Evolutionary conservation across 53 echinoderm and acorn worm species (phyloP).

Genomic region (Henricia sp.): DNA sequence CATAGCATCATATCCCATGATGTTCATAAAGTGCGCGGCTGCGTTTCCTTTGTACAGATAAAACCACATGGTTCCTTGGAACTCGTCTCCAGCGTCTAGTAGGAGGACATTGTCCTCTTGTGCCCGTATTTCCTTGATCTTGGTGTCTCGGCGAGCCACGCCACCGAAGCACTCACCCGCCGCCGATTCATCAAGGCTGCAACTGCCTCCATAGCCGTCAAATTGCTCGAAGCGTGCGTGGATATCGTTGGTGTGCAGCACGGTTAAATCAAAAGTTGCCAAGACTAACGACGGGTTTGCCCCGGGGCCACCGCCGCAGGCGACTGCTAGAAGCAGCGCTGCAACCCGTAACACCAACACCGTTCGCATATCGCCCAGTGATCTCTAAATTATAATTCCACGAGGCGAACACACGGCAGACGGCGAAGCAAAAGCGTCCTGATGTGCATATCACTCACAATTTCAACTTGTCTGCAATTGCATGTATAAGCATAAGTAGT

Average conservation of each 20-base stretch:
- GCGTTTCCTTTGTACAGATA: slow-evolving; percentile 76
- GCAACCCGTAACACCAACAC: background rate
- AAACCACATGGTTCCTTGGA: slow-evolving; percentile 93
- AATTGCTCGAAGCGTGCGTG: slow-evolving; percentile 83
- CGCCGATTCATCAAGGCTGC: slow-evolving; percentile 58
- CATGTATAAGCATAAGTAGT: background rate
- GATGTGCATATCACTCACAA: background rate
- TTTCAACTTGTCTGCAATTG: background rate
- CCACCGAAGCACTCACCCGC: slow-evolving; percentile 85
- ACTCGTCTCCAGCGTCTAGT: slow-evolving; percentile 90
- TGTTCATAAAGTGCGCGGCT: slow-evolving; percentile 85
- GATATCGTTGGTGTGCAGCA: slow-evolving; percentile 92
- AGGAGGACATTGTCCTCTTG: slow-evolving; percentile 66
- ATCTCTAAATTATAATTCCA: background rate
- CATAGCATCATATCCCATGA: slow-evolving; percentile 90
- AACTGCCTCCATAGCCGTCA: slow-evolving; percentile 69
- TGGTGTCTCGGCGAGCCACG: slow-evolving; percentile 74
- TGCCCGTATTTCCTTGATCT: slow-evolving; percentile 61
- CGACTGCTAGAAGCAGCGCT: background rate
- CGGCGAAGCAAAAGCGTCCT: background rate
- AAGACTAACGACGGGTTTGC: background rate
- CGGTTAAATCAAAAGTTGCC: slow-evolving; percentile 60
- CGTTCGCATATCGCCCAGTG: background rate
- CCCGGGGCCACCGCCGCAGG: background rate
- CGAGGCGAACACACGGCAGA: background rate